Evolutionary conservation across 2,113 vertebrate species (phyloP).

Genomic region (Neogale vison): DNA sequence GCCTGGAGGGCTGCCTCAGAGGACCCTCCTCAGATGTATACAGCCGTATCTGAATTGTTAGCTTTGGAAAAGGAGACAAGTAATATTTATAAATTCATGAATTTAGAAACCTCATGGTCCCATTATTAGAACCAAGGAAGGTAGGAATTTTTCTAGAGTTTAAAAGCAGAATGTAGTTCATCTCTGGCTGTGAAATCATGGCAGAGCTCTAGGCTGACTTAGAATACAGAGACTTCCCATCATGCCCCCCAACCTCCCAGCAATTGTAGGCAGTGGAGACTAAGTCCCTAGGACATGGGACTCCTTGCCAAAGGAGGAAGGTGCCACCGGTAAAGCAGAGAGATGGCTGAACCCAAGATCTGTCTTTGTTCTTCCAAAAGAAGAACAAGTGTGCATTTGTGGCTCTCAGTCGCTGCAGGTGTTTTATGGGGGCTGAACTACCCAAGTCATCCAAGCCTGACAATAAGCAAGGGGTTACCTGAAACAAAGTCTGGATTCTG

Average conservation of each 20-base stretch:
- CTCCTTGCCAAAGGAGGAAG: neutral
- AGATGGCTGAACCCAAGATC: neutral
- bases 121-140: neutral
- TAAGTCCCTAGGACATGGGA: neutral
- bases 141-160: neutral
- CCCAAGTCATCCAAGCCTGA: neutral
- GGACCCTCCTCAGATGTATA: neutral
- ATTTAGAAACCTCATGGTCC: neutral
- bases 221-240: neutral
- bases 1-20: neutral
- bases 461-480: neutral
- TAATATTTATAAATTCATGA: slow-evolving; percentile 6
- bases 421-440: neutral
- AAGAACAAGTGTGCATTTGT: neutral
- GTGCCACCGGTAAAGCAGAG: neutral
- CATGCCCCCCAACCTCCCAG: too few species aligned
- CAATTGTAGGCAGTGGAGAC: neutral
- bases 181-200: neutral
- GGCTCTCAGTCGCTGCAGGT: neutral
- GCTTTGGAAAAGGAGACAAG: slow-evolving; percentile 25
- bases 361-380: neutral
- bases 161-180: neutral
- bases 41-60: neutral
- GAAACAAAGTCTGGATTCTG: neutral
- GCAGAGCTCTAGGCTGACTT: neutral